These are phyloP conservation scores for Bhutanitis thaidina DNA, from an alignment of 2,888 invertebrate species.

Conservation along the genomic window DNA sequence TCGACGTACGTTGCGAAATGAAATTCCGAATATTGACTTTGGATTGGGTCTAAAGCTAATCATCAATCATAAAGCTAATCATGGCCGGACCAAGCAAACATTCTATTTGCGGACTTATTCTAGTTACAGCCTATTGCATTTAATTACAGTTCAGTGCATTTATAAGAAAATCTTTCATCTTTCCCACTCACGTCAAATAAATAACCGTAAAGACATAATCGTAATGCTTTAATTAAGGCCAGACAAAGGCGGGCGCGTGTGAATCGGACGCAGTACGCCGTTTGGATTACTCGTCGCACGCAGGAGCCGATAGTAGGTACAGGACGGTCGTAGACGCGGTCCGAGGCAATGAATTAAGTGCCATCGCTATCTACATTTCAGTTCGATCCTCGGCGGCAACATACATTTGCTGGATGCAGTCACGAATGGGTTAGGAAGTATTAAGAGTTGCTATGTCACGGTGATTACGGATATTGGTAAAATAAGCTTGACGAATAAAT, in stretches of 20 bases:
- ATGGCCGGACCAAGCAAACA: too few relatives aligned
- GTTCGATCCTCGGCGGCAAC: slow-evolving; percentile 49
- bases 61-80: too few relatives aligned
- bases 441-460: neutral
- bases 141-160: too few relatives aligned
- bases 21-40: too few relatives aligned
- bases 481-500: too few relatives aligned
- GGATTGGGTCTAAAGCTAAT: too few relatives aligned
- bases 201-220: slow-evolving; percentile 20
- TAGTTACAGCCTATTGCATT: too few relatives aligned
- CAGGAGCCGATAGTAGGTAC: slow-evolving; percentile 49
- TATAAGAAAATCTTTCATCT: slow-evolving; percentile 13
- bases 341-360: slow-evolving; percentile 69
- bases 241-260: slow-evolving; percentile 34
- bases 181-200: slow-evolving; percentile 18
- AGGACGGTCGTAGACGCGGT: slow-evolving; percentile 32
- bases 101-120: too few relatives aligned
- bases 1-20: too few relatives aligned
- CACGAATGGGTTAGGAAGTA: slow-evolving; percentile 43
- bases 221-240: slow-evolving; percentile 24
- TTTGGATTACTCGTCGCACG: slow-evolving; percentile 37
- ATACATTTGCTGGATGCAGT: slow-evolving; percentile 47
- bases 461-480: too few relatives aligned
- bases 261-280: slow-evolving; percentile 39
- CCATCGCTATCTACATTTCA: slow-evolving; percentile 62